Percentiles rank a stretch among this genome's conserved stretches.
Evolutionary conservation across 2,888 invertebrate species (phyloP).

Genomic region (Magallana nippona): DNA sequence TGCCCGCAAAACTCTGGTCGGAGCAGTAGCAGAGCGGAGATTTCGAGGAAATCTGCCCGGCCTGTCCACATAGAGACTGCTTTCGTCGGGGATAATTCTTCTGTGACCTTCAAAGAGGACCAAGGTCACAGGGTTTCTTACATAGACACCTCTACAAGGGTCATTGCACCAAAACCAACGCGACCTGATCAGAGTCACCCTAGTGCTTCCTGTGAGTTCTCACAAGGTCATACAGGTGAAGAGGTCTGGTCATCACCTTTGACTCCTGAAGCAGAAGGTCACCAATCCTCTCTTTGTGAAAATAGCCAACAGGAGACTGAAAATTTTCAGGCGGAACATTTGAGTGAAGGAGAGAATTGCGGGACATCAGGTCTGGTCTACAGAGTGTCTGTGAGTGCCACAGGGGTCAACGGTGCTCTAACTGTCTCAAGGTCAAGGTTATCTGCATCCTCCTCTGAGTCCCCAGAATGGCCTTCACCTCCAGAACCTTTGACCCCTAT

Average conservation of each 20-base stretch:
- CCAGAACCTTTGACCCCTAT: conserved; percentile 74
- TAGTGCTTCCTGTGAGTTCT: conserved; percentile 52
- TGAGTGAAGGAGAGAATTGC: background rate
- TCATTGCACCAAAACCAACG: conserved; percentile 60
- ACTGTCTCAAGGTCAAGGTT: conserved; percentile 30
- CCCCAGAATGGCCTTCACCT: conserved; percentile 77
- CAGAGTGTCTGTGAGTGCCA: conserved; percentile 4
- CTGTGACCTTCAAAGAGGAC: background rate
- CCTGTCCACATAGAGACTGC: conserved; percentile 66
- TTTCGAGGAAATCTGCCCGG: conserved; percentile 51
- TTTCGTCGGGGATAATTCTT: conserved; percentile 60
- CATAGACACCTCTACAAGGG: conserved; percentile 37
- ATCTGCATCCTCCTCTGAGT: conserved; percentile 79
- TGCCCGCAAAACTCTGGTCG: conserved; percentile 14
- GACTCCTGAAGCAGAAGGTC: background rate
- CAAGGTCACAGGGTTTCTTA: conserved; percentile 36
- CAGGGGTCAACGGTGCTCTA: background rate
- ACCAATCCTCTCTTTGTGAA: background rate
- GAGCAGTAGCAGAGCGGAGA: conserved; percentile 41
- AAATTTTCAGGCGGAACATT: background rate
- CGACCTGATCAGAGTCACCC: conserved; percentile 51
- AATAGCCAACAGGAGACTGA: background rate
- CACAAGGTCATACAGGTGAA: background rate
- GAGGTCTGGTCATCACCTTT: conserved; percentile 7
- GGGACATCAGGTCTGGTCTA: background rate